Base-by-base conservation (phyloP, 1,140 invertebrate species). In the Varroa destructor region DNA sequence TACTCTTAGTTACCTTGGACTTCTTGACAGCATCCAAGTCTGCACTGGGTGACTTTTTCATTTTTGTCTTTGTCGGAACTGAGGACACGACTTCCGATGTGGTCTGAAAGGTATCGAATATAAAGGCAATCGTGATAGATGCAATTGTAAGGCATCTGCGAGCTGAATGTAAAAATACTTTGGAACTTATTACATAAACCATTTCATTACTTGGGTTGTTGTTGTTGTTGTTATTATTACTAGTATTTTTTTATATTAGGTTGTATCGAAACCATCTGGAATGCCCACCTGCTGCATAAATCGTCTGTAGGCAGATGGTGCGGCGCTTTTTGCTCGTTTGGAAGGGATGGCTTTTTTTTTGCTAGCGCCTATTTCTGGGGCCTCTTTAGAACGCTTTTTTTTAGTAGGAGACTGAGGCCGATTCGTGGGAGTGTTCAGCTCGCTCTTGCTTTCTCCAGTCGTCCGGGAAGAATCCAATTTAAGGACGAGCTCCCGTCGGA, bases 261-360 rank as follows among this genome's bases (percentile, higher is more conserved):
- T 3, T 58, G 3, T 36, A 5, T 58, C 57, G 3, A 25, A 25
- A 51, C 46, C 46, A 51, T 51, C 3, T 51, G n/a, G 57, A 58
- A 36, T 12, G 40, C 61, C 12, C 5, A 67, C 61, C 61, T 67
- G 61, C 61, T 67, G 61, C 61, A 67, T 67, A 4, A 67, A 67
- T 43, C 61, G 61, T 40, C 61, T 67, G 61, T 67, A 67, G 4
- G 61, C 61, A 46, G 61, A 67, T 10, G 61, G 61, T 43, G 61
- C 61, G 61, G 61, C 61, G 61, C 61, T 67, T 67, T 67, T 67
- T 37, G 61, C 61, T 12, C 61, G 61, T 67, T 67, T 67, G 37
- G 61, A 67, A 1, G 61, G 61, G 46, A 67, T 46, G 14, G 61
- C 40, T 8, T 67, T 67, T 37, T 67, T 67, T 37, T 67, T 67